Percentiles rank a stretch among this genome's conserved stretches.
phyloP scores from a whole-genome alignment of 2,797 vertebrate genomes.

The Chelonia mydas region DNA sequence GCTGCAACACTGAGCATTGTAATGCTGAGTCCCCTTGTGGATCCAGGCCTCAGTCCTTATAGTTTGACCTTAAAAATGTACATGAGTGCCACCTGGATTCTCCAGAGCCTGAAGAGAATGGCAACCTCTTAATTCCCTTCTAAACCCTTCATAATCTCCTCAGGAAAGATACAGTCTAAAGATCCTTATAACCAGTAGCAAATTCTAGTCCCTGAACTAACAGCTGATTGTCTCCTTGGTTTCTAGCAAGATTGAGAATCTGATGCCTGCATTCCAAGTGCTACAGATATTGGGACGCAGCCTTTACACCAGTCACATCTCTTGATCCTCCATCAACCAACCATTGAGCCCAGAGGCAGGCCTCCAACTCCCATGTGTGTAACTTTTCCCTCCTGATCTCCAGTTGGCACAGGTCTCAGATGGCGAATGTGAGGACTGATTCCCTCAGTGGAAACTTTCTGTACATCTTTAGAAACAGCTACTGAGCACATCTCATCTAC shows the following conservation, averaged over 20 bases:
- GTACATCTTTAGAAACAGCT: not conserved
- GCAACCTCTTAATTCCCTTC: not conserved
- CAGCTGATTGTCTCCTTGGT: not conserved
- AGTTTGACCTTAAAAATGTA: not conserved
- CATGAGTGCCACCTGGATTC: not conserved
- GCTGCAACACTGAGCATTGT: no score
- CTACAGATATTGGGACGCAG: not conserved
- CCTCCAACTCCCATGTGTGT: not conserved
- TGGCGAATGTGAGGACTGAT: not conserved
- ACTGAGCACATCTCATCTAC: not conserved
- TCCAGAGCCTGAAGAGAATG: not conserved
- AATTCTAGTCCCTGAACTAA: not conserved
- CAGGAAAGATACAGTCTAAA: not conserved
- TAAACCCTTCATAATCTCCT: not conserved
- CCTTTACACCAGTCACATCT: not conserved
- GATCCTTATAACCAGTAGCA: not conserved
- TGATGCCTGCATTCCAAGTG: not conserved
- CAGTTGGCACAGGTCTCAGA: not conserved
- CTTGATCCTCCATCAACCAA: not conserved
- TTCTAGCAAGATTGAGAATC: not conserved
- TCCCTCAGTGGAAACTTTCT: not conserved
- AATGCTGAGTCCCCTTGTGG: no score
- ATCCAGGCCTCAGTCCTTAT: not conserved
- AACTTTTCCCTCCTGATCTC: not conserved
- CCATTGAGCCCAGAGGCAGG: not conserved